phyloP scores from a whole-genome alignment of 1,140 invertebrate species.

The Penaeus japonicus region DNA sequence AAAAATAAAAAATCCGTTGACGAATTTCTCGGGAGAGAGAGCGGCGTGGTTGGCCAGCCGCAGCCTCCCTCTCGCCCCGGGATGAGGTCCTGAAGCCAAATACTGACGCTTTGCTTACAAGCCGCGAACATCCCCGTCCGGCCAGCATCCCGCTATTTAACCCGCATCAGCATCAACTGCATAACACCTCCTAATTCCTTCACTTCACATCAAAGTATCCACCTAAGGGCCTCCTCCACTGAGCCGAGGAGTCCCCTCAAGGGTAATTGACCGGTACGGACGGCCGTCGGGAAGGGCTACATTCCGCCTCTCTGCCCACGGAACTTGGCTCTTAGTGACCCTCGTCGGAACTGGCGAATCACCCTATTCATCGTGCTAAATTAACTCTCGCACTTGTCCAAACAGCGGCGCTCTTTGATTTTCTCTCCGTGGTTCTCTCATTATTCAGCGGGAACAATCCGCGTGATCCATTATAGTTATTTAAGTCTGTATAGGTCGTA shows the following conservation, averaged over 20 bases:
- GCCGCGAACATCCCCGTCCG: no score
- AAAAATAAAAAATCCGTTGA: no score
- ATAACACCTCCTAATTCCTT: no score
- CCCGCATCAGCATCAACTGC: no score
- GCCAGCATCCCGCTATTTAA: no score
- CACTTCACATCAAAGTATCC: no score
- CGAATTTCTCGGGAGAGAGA: no score
- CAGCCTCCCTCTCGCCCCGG: no score
- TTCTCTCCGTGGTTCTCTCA: neutral
- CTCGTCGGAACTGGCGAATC: neutral
- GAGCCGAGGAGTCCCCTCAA: neutral
- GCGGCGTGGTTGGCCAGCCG: no score
- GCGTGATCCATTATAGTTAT: slow-evolving; percentile 40
- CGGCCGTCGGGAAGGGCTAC: neutral
- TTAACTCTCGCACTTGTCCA: slow-evolving; percentile 49
- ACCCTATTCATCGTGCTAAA: slow-evolving; percentile 38
- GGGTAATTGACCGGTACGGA: neutral
- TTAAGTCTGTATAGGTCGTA: neutral
- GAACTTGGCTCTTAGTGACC: neutral
- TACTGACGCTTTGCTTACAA: no score
- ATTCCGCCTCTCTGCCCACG: neutral
- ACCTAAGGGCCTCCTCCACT: neutral
- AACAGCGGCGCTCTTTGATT: slow-evolving; percentile 50
- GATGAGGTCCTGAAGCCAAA: no score
- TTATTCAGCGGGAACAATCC: neutral